Percentiles rank a stretch among this genome's conserved stretches.
Evolutionary conservation across 2,888 invertebrate species (phyloP).

Genomic region (Therioaphis trifolii): DNA sequence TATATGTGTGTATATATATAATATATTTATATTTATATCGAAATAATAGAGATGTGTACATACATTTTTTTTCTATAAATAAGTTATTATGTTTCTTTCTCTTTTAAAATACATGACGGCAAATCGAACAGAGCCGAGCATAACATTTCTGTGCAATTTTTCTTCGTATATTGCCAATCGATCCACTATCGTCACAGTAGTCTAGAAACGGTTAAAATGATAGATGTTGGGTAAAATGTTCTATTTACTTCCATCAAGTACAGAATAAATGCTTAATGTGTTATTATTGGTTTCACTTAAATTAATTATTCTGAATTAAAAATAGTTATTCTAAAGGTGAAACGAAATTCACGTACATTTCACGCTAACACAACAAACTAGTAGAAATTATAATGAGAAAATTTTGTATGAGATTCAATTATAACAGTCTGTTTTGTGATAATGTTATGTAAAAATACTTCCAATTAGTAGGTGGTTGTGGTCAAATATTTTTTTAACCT

Average conservation of each 20-base stretch:
- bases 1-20: slow-evolving; percentile 12
- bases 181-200: background rate
- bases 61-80: slow-evolving; percentile 29
- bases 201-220: background rate
- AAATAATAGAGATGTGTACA: slow-evolving; percentile 1
- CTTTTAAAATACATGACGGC: background rate
- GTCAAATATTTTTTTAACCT: too few relatives aligned
- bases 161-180: background rate
- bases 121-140: background rate
- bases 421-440: too few relatives aligned
- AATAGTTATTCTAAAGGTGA: too few relatives aligned
- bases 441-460: too few relatives aligned
- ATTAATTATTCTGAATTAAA: too few relatives aligned
- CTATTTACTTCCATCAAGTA: background rate
- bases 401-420: too few relatives aligned
- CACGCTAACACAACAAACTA: too few relatives aligned
- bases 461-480: too few relatives aligned
- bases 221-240: background rate
- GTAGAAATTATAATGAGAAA: too few relatives aligned
- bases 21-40: background rate
- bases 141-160: slow-evolving; percentile 17
- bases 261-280: background rate
- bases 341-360: too few relatives aligned
- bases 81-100: slow-evolving; percentile 27
- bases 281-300: too few relatives aligned